Conservation (phyloP, 2,888 invertebrate genomes). For the Deilephila elpenor region DNA sequence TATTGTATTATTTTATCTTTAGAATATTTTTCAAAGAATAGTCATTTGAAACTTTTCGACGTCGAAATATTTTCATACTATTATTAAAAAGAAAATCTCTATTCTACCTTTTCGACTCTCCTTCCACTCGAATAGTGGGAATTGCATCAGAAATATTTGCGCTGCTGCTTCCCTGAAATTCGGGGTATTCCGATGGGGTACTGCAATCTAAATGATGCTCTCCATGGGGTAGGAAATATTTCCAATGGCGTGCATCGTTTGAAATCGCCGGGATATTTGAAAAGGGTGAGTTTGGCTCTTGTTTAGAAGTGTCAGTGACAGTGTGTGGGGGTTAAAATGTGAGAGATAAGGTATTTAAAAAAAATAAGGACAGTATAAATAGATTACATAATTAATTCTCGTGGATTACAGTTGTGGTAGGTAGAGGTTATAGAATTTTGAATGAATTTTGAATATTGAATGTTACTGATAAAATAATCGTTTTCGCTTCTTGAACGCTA, state of each 20-base stretch:
- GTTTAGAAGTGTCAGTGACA: conserved; percentile 68
- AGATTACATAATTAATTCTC: no score
- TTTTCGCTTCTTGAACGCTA: no score
- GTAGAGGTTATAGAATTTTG: no score
- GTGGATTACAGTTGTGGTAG: no score
- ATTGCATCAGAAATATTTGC: conserved; percentile 13
- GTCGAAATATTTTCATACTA: no score
- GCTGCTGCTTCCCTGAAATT: conserved; percentile 27
- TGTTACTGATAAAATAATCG: no score
- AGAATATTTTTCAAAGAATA: no score
- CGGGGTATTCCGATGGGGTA: conserved; percentile 16
- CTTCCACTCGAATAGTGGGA: not conserved
- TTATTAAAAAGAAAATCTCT: not conserved
- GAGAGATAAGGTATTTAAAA: not conserved
- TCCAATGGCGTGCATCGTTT: conserved; percentile 63
- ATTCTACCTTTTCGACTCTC: no score
- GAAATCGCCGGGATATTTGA: conserved; percentile 59
- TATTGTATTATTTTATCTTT: no score
- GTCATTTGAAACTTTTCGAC: no score
- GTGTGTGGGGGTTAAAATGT: conserved; percentile 35
- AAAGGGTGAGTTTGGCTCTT: conserved; percentile 50
- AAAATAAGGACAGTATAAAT: no score
- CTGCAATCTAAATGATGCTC: conserved; percentile 31
- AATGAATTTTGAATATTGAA: no score
- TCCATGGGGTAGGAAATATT: conserved; percentile 51